A percentile compares a stretch with the other conserved stretches of the same genome.
Conservation (phyloP, 2,113 vertebrate species). For the Grammomys surdaster region DNA sequence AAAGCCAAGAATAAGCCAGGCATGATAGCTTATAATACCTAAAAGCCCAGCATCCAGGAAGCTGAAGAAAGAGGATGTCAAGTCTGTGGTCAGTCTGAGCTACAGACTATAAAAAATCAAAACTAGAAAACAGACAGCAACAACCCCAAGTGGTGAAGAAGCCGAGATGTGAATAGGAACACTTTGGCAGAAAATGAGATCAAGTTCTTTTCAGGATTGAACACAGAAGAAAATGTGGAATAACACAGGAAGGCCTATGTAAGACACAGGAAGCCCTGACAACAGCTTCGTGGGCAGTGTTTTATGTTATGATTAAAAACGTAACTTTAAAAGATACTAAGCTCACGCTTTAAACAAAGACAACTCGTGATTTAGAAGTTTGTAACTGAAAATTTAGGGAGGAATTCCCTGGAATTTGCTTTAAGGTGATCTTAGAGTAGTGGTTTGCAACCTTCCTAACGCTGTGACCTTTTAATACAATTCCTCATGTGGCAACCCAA, state of each 20-base stretch:
- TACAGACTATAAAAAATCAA: not conserved
- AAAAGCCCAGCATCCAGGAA: not conserved
- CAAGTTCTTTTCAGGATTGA: not conserved
- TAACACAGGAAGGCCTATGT: not conserved
- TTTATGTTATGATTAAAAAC: constrained; percentile 49
- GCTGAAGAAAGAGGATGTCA: not conserved
- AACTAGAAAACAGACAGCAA: not conserved
- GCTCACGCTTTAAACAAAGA: not conserved
- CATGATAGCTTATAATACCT: not conserved
- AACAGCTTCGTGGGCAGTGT: not conserved
- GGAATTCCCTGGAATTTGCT: constrained; percentile 13
- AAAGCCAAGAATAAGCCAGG: not conserved
- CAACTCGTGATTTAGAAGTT: constrained; percentile 12
- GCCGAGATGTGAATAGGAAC: constrained; percentile 6
- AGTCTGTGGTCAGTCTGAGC: not conserved
- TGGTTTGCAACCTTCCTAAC: not conserved
- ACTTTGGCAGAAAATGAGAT: not conserved
- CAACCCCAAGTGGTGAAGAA: not conserved
- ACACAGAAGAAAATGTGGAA: constrained; percentile 4
- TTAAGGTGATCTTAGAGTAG: not conserved
- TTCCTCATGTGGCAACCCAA: not conserved
- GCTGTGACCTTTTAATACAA: not conserved
- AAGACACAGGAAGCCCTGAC: not conserved
- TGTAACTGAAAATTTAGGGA: not conserved
- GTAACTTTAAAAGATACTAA: constrained; percentile 23